These are phyloP conservation scores for Cephus nigrinus DNA, from an alignment of 2,888 invertebrate species.

Conservation along the genomic window DNA sequence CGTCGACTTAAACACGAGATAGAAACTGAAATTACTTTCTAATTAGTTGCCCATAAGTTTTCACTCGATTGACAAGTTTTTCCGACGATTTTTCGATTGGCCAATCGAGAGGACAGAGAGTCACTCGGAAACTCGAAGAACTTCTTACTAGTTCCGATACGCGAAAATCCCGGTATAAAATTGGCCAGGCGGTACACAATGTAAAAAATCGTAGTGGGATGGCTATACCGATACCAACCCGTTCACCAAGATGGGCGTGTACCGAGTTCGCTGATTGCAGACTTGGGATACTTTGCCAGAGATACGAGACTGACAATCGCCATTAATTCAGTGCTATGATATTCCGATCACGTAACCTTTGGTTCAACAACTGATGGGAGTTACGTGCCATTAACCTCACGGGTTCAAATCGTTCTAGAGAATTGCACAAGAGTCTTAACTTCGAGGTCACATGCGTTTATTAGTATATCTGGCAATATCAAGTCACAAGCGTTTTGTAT, in stretches of 20 bases:
- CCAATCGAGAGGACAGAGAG: background rate
- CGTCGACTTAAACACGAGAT: background rate
- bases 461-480: background rate
- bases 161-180: background rate
- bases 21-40: background rate
- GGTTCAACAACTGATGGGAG: slow-evolving; percentile 1
- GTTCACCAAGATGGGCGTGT: background rate
- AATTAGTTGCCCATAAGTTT: background rate
- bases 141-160: background rate
- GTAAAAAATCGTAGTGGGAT: background rate
- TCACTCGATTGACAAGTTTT: background rate
- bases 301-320: background rate
- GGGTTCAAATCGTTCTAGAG: background rate
- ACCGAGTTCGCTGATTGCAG: background rate
- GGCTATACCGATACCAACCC: background rate
- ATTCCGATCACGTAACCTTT: slow-evolving; percentile 16
- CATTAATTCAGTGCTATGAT: background rate
- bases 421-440: background rate
- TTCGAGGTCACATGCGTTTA: background rate
- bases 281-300: background rate
- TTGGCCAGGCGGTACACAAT: background rate
- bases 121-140: background rate
- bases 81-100: background rate
- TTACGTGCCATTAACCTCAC: background rate
- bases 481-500: background rate